phyloP scores from a whole-genome alignment of 2,113 vertebrate genomes.

The Aviceda subcristata region DNA sequence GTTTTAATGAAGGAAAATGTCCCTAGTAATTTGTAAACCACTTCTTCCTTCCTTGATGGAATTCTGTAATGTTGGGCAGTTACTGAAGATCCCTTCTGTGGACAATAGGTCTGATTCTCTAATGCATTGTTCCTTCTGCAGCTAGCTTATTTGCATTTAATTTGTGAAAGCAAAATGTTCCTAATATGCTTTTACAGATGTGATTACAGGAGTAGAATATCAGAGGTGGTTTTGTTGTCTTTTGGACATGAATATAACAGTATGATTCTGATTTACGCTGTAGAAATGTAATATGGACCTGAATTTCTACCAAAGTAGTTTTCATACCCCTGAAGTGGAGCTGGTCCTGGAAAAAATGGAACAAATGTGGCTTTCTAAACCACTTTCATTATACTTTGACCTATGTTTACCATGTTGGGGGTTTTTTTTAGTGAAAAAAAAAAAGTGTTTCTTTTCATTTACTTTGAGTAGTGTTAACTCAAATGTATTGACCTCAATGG shows the following conservation, averaged over 20 bases:
- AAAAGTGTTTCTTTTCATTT: not conserved
- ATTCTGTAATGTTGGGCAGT: not conserved
- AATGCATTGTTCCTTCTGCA: not conserved
- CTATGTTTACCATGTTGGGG: not conserved
- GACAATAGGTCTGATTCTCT: not conserved
- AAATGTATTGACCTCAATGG: not conserved
- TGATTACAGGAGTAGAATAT: not conserved
- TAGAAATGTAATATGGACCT: not conserved
- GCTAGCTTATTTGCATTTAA: not conserved
- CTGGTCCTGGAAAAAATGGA: not conserved
- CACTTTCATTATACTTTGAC: not conserved
- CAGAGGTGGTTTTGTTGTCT: not conserved
- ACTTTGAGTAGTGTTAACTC: not conserved
- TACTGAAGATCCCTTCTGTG: not conserved
- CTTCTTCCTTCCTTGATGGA: not conserved
- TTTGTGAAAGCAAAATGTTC: not conserved
- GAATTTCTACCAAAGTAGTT: not conserved
- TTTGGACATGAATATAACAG: not conserved
- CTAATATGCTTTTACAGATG: not conserved
- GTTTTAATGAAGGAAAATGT: not conserved
- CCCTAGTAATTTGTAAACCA: not conserved
- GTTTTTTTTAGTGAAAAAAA: not conserved
- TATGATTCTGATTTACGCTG: not conserved
- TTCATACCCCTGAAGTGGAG: not conserved
- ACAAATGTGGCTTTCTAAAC: not conserved